A percentile compares a stretch with the other conserved stretches of the same genome.
Evolutionary conservation across 1,140 invertebrate species (phyloP).

Genomic region (Neoseiulus cucumeris): DNA sequence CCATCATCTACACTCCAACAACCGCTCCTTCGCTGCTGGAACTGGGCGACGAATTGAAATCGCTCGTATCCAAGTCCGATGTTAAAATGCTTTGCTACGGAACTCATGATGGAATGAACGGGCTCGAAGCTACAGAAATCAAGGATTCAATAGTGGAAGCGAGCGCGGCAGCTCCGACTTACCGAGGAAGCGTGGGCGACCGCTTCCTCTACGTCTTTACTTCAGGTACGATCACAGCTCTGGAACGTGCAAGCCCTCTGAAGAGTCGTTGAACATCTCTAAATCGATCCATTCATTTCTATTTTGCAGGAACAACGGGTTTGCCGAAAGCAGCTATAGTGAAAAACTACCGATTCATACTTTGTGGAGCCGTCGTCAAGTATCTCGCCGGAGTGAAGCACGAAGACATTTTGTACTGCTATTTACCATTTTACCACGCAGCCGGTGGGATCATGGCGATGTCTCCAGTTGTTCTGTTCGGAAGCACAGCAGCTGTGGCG

Average conservation of each 20-base stretch:
- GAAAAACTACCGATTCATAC: constrained; percentile 42
- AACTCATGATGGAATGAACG: too few relatives aligned
- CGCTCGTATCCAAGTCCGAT: too few relatives aligned
- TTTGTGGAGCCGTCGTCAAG: constrained; percentile 10
- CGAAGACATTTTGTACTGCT: constrained; percentile 63
- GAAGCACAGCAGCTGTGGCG: constrained; percentile 58
- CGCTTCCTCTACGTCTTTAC: too few relatives aligned
- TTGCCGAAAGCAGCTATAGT: constrained; percentile 69
- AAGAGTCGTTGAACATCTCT: too few relatives aligned
- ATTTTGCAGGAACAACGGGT: constrained; percentile 57
- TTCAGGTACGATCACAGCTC: too few relatives aligned
- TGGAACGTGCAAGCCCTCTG: too few relatives aligned
- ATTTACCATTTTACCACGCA: constrained; percentile 75
- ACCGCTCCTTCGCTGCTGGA: background rate
- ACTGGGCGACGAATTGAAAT: background rate
- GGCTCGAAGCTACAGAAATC: too few relatives aligned
- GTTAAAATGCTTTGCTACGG: too few relatives aligned
- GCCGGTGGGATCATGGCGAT: constrained; percentile 64
- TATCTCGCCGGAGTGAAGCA: constrained; percentile 26
- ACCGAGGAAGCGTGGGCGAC: too few relatives aligned
- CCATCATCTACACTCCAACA: background rate
- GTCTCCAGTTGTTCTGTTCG: constrained; percentile 60
- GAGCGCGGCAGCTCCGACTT: too few relatives aligned
- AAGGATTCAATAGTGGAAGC: too few relatives aligned
- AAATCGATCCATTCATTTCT: too few relatives aligned